Evolutionary conservation across 2,797 vertebrate species (phyloP), one percentile per base, ranked within the genome.

Genomic region (Manis pentadactyla): DNA sequence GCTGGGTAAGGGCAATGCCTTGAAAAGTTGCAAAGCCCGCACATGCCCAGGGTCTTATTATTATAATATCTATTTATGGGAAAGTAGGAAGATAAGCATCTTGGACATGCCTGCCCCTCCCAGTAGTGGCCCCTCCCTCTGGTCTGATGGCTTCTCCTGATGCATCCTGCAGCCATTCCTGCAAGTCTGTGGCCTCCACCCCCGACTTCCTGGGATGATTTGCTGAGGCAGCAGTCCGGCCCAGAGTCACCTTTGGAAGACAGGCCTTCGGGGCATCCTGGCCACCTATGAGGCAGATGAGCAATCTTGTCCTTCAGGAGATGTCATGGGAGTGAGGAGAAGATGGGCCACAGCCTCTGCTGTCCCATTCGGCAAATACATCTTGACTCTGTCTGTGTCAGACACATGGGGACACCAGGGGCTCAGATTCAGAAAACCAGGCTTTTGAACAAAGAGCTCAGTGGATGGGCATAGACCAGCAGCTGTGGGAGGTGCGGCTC

Each of bases 381-480:
- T 31, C 74, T 39, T 19, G n/a, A 89, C 25, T 1, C 25, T 1
- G 11, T 68, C 85, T 66, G 39, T 53, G 53, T 63, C 84, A 57
- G 63, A 87, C 31, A 25, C 31, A 5, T 1, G 6, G 57, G 31
- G 18, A 42, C 5, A 0, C 55, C 57, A 8, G 34, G n/a, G 34
- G 75, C 46, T 81, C 59, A 53, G 66, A 31, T n/a, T 9, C 66
- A 63, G 87, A 61, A 92, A 81, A 66, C 64, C 74, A 59, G 79
- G 18, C 17, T 42, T 39, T 68, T 42, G 82, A 77, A n/a, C 37
- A 27, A 57, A 68, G 25, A 66, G 12, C 37, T 12, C 10, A 13
- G 31, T 4, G 18, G 34, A 5, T 19, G 37, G 55, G 21, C 42
- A 51, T 7, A 31, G 71, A 71, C 25, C 55, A 31, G 27, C 61